Evolutionary conservation across 2,113 vertebrate genomes (phyloP).

Genomic region (Piliocolobus tephrosceles): DNA sequence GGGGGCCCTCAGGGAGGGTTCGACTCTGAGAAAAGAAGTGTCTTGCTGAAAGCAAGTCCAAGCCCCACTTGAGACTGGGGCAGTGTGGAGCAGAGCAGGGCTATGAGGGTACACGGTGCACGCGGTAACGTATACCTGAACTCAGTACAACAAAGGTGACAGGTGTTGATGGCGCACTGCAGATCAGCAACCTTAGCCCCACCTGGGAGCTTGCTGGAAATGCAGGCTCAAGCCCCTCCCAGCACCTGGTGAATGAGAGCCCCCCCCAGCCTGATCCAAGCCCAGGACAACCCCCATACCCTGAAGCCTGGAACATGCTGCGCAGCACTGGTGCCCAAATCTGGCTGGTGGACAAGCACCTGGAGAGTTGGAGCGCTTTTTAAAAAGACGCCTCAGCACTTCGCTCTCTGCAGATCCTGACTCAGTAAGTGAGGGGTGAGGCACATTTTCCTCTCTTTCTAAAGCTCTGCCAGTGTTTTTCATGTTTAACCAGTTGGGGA

Average conservation of each 20-base stretch:
- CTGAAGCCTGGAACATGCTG: neutral
- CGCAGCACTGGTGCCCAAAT: neutral
- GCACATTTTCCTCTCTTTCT: neutral
- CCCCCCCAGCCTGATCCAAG: neutral
- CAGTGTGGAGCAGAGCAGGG: neutral
- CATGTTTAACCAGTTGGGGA: neutral
- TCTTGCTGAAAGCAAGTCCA: neutral
- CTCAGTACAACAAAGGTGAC: accelerated
- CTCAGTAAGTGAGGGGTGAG: neutral
- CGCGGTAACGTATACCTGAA: neutral
- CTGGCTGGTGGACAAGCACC: neutral
- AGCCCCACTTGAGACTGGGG: neutral
- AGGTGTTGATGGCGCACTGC: neutral
- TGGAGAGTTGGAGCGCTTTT: neutral
- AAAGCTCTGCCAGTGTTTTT: neutral
- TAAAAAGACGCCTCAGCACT: neutral
- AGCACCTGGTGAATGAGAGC: neutral
- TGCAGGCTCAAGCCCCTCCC: neutral
- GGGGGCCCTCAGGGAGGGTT: neutral
- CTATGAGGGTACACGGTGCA: neutral
- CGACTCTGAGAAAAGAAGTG: neutral
- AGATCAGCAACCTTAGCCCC: neutral
- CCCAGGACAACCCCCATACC: accelerated
- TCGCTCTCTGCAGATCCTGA: neutral
- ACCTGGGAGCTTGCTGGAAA: neutral